phyloP scores from a whole-genome alignment of 2,888 invertebrate genomes.

The Thysanoteuthis rhombus region DNA sequence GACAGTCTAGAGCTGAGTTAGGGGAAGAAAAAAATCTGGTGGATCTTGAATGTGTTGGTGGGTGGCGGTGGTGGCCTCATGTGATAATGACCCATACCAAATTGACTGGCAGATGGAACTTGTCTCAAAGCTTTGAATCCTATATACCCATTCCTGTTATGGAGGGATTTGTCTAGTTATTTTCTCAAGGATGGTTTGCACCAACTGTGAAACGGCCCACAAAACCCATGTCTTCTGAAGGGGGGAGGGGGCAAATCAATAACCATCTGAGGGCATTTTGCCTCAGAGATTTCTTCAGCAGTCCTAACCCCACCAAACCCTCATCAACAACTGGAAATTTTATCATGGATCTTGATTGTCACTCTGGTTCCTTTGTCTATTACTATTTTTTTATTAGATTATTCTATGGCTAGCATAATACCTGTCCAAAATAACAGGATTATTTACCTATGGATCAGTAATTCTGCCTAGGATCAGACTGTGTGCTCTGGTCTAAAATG shows the following conservation, averaged over 20 bases:
- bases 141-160: not conserved
- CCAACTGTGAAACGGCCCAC: not conserved
- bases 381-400: too few species aligned
- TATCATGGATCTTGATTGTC: not conserved
- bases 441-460: too few species aligned
- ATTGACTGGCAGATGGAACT: not conserved
- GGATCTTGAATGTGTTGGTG: not conserved
- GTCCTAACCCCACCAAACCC: not conserved
- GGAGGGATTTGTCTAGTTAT: not conserved
- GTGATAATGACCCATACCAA: conserved; percentile 12
- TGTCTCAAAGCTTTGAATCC: not conserved
- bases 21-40: not conserved
- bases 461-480: too few species aligned
- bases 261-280: not conserved
- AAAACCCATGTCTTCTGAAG: not conserved
- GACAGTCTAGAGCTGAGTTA: not conserved
- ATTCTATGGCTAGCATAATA: not conserved
- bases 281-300: not conserved
- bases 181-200: not conserved
- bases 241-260: not conserved
- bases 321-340: not conserved
- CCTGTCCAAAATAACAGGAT: too few species aligned
- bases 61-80: not conserved
- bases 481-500: too few species aligned
- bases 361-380: not conserved